Percentiles rank a stretch among this genome's conserved stretches.
phyloP scores from a whole-genome alignment of 2,888 invertebrate species.

The Macrophya annulata region DNA sequence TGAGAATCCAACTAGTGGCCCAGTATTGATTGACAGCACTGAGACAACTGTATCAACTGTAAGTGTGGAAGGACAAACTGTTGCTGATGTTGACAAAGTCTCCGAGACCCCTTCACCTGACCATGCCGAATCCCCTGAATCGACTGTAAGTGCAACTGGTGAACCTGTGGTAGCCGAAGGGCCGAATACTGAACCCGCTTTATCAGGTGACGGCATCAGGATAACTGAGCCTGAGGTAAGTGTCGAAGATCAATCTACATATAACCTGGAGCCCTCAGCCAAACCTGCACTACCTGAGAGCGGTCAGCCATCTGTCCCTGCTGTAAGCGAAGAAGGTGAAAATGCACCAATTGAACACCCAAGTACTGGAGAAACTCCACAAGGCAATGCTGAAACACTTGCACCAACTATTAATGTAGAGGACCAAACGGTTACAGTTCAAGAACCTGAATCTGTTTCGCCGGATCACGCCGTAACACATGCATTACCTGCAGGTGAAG shows the following conservation, averaged over 20 bases:
- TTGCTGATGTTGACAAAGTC: background rate
- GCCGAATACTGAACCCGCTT: conserved; percentile 3
- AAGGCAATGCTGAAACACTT: conserved; percentile 14
- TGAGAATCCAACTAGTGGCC: conserved; percentile 53
- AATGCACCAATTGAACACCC: background rate
- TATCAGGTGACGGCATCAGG: background rate
- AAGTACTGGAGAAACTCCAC: conserved; percentile 16
- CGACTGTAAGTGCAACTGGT: background rate
- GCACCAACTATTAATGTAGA: background rate
- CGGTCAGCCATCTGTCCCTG: background rate
- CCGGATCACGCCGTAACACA: conserved; percentile 43
- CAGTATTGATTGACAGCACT: conserved; percentile 31
- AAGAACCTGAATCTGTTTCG: conserved; percentile 30
- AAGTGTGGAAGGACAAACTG: conserved; percentile 4
- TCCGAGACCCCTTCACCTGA: conserved; percentile 8
- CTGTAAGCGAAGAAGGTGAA: conserved; percentile 39
- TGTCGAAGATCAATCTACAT: background rate
- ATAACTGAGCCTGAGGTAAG: background rate
- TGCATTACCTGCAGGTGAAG: background rate
- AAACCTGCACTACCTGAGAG: background rate
- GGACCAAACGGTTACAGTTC: background rate
- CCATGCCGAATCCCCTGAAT: conserved; percentile 52
- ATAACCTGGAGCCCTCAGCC: background rate
- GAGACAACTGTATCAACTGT: conserved; percentile 11
- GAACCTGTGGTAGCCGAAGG: conserved; percentile 20